Base-by-base conservation (phyloP, 2,113 vertebrate genomes). In the Reinhardtius hippoglossoides region DNA sequence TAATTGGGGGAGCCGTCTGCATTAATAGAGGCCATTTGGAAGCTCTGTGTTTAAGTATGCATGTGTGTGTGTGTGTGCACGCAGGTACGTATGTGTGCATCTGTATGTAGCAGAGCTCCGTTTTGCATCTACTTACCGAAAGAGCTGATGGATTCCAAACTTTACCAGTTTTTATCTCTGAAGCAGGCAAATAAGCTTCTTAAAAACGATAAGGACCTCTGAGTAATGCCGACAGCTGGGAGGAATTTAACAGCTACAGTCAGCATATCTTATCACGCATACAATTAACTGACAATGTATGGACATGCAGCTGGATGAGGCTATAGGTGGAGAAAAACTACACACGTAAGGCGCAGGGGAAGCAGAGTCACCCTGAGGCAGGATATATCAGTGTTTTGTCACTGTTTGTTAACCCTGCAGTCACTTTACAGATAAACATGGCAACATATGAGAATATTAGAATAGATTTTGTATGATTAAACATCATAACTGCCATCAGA, bases 21-120 rank as follows among this genome's bases (percentile, higher is more conserved):
- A 96, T 96, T 96, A 96, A 95, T 95, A 94, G 94, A 95, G 95
- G 92, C 93, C 89, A 94, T 95, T 95, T 95, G 92, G 93, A 90
- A 93, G 91, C 89, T 92, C 92, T 89, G 78, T 61, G 72, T 74
- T 88, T 81, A 82, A 77, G 75, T 67, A 58, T 78, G 78, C 6
- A 13, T 61, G 57, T 56, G 62, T 16, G 50, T 27, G 37, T 46
- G 44, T 50, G 83, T 24, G 61, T 57, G 18, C 31, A 31, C 31
- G 31, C 31, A 31, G 31, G 1, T 7, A 31, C 6, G 31, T 40
- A 35, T 57, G 61, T 57, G 44, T 44, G 60, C 35, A 18, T 58
- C 18, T 46, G 26, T 16, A 50, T 48, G 37, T 61, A 54, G 18
- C 37, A 12, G 56, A 74, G 83, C 67, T 70, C 20, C 60, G 64